These are phyloP conservation scores for Lindbergichthys nudifrons DNA, from an alignment of 2,797 vertebrate genomes.

Conservation along the genomic window DNA sequence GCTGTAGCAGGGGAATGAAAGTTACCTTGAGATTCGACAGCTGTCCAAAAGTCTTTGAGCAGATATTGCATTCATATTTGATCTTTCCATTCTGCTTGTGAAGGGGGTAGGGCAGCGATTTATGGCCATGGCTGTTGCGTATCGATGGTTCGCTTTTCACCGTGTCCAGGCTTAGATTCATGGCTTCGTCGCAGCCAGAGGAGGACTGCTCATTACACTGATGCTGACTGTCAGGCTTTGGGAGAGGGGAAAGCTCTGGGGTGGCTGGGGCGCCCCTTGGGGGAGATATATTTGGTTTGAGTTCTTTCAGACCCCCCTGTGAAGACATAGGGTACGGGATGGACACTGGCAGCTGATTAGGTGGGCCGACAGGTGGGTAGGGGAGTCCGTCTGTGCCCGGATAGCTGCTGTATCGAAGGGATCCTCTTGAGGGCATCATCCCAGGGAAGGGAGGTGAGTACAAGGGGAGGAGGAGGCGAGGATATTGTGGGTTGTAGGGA, in stretches of 20 bases:
- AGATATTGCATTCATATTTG: constrained; percentile 90
- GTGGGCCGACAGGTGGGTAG: constrained; percentile 60
- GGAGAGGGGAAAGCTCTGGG: constrained; percentile 80
- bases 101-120: constrained; percentile 83
- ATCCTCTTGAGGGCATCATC: constrained; percentile 65
- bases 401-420: constrained; percentile 63
- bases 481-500: constrained; percentile 71
- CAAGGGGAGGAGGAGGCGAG: constrained; percentile 73
- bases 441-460: constrained; percentile 74
- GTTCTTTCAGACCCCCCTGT: constrained; percentile 79
- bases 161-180: constrained; percentile 79
- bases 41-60: constrained; percentile 90
- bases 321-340: constrained; percentile 59
- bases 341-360: constrained; percentile 58
- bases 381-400: constrained; percentile 68
- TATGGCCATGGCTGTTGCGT: constrained; percentile 70
- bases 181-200: constrained; percentile 76
- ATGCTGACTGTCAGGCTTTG: constrained; percentile 55
- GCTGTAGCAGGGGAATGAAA: neutral
- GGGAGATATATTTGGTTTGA: constrained; percentile 73
- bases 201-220: constrained; percentile 53
- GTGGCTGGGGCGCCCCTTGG: constrained; percentile 75
- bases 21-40: constrained; percentile 93
- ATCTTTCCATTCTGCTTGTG: constrained; percentile 90
- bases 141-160: constrained; percentile 57